Evolutionary conservation across 2,888 invertebrate species (phyloP).

Genomic region (Acanthopleura granulata): DNA sequence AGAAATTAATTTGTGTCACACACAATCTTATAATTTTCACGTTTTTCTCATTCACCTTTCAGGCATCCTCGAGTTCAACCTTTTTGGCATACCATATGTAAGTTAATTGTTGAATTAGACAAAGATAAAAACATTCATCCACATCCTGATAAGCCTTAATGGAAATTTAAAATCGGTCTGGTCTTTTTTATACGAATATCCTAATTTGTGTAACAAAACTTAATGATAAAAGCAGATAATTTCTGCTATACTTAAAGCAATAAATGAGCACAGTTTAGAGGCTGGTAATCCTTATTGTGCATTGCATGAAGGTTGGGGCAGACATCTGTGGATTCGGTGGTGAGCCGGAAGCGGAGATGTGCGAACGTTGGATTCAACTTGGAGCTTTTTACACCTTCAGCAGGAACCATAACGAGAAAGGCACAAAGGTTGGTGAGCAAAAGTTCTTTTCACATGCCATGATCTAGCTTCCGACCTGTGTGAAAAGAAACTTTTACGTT

Average conservation of each 20-base stretch:
- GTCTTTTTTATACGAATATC: too few relatives aligned
- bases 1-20: background rate
- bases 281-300: too few relatives aligned
- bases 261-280: too few relatives aligned
- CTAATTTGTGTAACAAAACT: too few relatives aligned
- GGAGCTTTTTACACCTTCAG: slow-evolving; percentile 64
- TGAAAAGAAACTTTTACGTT: too few relatives aligned
- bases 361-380: slow-evolving; percentile 65
- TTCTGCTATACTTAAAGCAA: too few relatives aligned
- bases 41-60: slow-evolving; percentile 12
- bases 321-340: slow-evolving; percentile 62
- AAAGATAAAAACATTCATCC: too few relatives aligned
- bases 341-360: slow-evolving; percentile 49
- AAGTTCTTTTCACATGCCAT: too few relatives aligned
- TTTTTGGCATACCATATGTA: slow-evolving; percentile 84
- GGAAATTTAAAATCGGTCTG: too few relatives aligned
- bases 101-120: slow-evolving; percentile 24
- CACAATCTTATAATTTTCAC: background rate
- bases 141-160: too few relatives aligned
- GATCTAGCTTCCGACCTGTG: too few relatives aligned
- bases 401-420: slow-evolving; percentile 54
- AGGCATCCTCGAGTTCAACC: slow-evolving; percentile 76
- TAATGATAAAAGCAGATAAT: too few relatives aligned
- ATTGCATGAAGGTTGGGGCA: slow-evolving; percentile 52
- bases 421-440: background rate